Conservation (phyloP, 2,888 invertebrate genomes). For the Dorcus parallelipipedus region DNA sequence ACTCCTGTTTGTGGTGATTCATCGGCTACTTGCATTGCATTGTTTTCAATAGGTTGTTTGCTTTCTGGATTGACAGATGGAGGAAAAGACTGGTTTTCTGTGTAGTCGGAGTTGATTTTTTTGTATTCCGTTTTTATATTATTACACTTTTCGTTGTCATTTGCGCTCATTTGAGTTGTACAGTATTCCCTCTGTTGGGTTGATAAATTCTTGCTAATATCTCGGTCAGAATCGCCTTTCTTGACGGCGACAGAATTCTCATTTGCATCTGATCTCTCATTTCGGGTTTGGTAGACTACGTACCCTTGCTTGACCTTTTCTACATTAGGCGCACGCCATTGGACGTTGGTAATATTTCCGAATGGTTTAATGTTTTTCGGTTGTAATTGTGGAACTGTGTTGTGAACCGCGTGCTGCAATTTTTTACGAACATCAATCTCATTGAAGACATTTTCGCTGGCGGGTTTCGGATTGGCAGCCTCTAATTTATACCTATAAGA, state of each 20-base stretch:
- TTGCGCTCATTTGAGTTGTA: background rate
- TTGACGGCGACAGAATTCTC: conserved; percentile 2
- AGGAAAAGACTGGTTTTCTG: background rate
- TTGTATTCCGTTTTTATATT: conserved; percentile 4
- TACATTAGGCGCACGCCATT: conserved; percentile 6
- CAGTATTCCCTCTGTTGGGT: conserved; percentile 8
- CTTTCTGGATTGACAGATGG: too few species aligned
- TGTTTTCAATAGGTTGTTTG: too few species aligned
- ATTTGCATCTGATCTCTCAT: background rate
- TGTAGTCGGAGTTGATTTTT: conserved; percentile 4
- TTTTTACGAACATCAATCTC: conserved; percentile 7
- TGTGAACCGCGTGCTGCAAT: background rate
- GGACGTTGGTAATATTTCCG: conserved; percentile 12
- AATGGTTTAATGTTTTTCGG: conserved; percentile 22
- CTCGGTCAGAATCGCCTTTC: background rate
- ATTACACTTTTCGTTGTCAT: conserved; percentile 6
- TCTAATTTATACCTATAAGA: conserved; percentile 12
- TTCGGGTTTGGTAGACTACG: background rate
- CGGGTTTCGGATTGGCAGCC: conserved; percentile 7
- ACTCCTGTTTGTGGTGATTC: too few species aligned
- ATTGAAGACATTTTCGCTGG: background rate
- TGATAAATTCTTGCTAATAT: background rate
- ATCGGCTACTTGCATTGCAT: too few species aligned
- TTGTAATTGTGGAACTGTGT: conserved; percentile 18
- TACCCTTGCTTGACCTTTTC: conserved; percentile 7